Evolutionary conservation across 2,888 invertebrate genomes (phyloP).

Genomic region (Oxystoma pomonae): DNA sequence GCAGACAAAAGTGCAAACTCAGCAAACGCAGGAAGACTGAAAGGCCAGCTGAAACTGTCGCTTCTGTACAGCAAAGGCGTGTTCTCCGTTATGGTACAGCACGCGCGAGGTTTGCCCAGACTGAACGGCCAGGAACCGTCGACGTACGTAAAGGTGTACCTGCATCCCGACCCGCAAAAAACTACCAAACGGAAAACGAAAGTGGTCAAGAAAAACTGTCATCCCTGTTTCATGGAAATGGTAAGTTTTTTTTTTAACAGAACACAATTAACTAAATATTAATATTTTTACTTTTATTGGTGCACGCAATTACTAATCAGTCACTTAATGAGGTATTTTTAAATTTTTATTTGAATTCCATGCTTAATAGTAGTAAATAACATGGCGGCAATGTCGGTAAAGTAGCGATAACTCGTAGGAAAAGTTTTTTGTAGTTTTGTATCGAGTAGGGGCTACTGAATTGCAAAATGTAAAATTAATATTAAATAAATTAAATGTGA

Average conservation of each 20-base stretch:
- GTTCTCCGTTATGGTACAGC: slow-evolving; percentile 80
- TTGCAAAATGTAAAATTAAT: too few species aligned
- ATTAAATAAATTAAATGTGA: too few species aligned
- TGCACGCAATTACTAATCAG: too few species aligned
- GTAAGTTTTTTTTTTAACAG: slow-evolving; percentile 49
- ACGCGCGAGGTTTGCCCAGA: slow-evolving; percentile 82
- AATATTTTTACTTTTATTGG: too few species aligned
- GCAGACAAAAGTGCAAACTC: slow-evolving; percentile 38
- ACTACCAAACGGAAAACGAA: slow-evolving; percentile 95
- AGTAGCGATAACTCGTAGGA: too few species aligned
- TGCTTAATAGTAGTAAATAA: too few species aligned
- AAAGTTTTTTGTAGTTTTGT: too few species aligned
- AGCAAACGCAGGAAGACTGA: slow-evolving; percentile 45
- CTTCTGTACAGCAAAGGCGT: slow-evolving; percentile 71
- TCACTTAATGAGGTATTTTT: too few species aligned
- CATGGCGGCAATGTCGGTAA: too few species aligned
- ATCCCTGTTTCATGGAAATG: slow-evolving; percentile 98
- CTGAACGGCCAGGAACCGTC: slow-evolving; percentile 81
- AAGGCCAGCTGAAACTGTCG: slow-evolving; percentile 76
- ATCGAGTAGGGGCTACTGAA: too few species aligned
- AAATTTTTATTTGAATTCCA: too few species aligned
- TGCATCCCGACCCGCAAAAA: slow-evolving; percentile 89
- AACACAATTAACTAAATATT: too few species aligned
- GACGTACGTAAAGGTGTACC: slow-evolving; percentile 87
- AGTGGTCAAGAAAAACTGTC: slow-evolving; percentile 85